phyloP scores from a whole-genome alignment of 2,888 invertebrate genomes.

The Holacanthella duospinosa region DNA sequence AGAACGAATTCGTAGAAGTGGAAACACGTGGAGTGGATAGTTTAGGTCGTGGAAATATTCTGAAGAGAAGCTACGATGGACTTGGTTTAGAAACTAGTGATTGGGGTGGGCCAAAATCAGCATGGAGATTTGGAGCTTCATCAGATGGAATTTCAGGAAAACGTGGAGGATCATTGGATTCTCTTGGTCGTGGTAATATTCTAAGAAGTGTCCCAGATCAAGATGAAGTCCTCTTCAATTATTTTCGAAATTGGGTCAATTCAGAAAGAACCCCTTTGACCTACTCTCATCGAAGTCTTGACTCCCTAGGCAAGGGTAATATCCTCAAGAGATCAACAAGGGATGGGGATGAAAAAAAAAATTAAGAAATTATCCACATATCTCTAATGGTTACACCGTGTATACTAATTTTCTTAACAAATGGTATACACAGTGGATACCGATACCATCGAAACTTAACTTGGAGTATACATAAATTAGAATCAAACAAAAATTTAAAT shows the following conservation, averaged over 20 bases:
- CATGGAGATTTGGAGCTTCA: slow-evolving; percentile 30
- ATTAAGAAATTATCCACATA: background rate
- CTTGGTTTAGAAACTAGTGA: slow-evolving; percentile 18
- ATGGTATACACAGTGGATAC: too few relatives aligned
- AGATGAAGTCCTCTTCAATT: slow-evolving; percentile 27
- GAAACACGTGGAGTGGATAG: slow-evolving; percentile 11
- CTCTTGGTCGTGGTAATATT: slow-evolving; percentile 46
- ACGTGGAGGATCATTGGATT: slow-evolving; percentile 43
- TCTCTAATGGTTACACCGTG: too few relatives aligned
- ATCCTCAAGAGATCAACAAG: slow-evolving; percentile 36
- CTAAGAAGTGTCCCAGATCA: slow-evolving; percentile 32
- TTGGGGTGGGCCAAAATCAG: slow-evolving; percentile 29
- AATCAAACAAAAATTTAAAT: too few relatives aligned
- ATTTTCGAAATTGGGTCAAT: slow-evolving; percentile 17
- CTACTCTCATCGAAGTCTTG: slow-evolving; percentile 40
- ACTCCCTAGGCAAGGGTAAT: slow-evolving; percentile 46
- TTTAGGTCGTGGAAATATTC: slow-evolving; percentile 17
- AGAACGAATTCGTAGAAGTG: background rate
- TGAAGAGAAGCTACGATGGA: slow-evolving; percentile 12
- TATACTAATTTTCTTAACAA: too few relatives aligned
- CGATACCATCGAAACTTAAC: too few relatives aligned
- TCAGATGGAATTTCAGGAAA: slow-evolving; percentile 38
- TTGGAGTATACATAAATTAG: too few relatives aligned
- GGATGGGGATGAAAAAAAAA: slow-evolving; percentile 7
- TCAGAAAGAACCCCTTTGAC: background rate